A percentile compares a stretch with the other conserved stretches of the same genome.
These are phyloP conservation scores for Scaptomyza caliginosa DNA, from an alignment of 2,888 invertebrate species.

Conservation along the genomic window DNA sequence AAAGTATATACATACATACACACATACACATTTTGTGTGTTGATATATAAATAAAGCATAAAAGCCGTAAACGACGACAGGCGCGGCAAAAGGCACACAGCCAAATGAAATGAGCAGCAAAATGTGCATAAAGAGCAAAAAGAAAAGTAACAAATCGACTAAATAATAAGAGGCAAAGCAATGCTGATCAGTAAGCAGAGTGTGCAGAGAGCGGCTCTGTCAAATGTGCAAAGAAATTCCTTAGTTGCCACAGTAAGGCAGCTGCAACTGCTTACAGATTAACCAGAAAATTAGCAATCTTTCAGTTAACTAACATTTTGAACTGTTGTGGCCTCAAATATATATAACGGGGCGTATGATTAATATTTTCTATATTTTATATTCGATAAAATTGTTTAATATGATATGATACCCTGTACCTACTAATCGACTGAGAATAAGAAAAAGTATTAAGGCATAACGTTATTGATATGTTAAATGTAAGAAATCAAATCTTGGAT, in stretches of 20 bases:
- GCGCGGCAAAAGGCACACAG: slow-evolving; percentile 33
- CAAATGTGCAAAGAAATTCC: slow-evolving; percentile 12
- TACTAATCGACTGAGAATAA: no score
- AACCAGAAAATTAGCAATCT: slow-evolving; percentile 19
- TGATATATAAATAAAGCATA: slow-evolving; percentile 56
- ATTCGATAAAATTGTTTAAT: no score
- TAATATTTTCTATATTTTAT: neutral
- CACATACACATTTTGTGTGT: no score
- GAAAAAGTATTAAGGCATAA: no score
- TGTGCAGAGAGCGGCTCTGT: no score
- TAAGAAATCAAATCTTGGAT: no score
- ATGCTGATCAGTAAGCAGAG: slow-evolving; percentile 3
- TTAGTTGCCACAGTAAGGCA: slow-evolving; percentile 9
- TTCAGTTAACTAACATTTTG: slow-evolving; percentile 3
- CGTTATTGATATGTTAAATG: no score
- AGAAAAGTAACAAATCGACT: slow-evolving; percentile 46
- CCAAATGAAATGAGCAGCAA: slow-evolving; percentile 54
- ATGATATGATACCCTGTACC: neutral
- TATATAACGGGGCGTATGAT: slow-evolving; percentile 30
- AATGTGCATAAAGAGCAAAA: slow-evolving; percentile 11
- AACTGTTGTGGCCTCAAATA: neutral
- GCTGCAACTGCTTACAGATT: slow-evolving; percentile 27
- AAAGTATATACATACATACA: slow-evolving; percentile 9
- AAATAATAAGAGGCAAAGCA: slow-evolving; percentile 44
- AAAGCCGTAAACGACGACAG: slow-evolving; percentile 54